Evolutionary conservation across 1,140 invertebrate species (phyloP).

Genomic region (Ostrea denselamellosa): DNA sequence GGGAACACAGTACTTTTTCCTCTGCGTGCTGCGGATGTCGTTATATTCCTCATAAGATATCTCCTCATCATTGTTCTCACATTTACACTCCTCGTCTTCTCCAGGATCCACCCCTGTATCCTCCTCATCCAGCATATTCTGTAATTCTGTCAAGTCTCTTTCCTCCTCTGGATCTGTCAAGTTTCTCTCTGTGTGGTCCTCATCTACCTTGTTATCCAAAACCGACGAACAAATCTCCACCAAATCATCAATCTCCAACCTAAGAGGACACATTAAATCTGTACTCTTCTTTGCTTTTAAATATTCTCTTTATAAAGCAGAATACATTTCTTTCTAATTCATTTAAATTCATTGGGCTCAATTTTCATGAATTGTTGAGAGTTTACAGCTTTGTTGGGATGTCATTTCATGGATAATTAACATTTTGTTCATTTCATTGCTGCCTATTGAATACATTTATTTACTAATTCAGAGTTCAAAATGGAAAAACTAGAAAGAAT

Average conservation of each 20-base stretch:
- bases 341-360: too few relatives aligned
- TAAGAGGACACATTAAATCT: neutral
- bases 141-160: neutral
- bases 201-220: neutral
- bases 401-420: too few relatives aligned
- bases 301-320: too few relatives aligned
- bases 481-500: too few relatives aligned
- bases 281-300: too few relatives aligned
- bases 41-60: constrained; percentile 47
- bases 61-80: neutral
- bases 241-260: neutral
- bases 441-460: too few relatives aligned
- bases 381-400: too few relatives aligned
- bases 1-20: neutral
- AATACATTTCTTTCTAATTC: too few relatives aligned
- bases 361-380: too few relatives aligned
- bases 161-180: constrained; percentile 29
- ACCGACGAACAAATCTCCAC: neutral
- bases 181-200: neutral
- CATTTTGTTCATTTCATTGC: too few relatives aligned
- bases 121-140: neutral
- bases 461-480: too few relatives aligned
- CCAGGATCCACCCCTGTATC: constrained; percentile 1
- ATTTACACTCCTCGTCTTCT: neutral
- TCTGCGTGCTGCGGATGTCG: constrained; percentile 49